Conservation (phyloP, 2,888 invertebrate species). For the Synanthedon andrenaeformis region DNA sequence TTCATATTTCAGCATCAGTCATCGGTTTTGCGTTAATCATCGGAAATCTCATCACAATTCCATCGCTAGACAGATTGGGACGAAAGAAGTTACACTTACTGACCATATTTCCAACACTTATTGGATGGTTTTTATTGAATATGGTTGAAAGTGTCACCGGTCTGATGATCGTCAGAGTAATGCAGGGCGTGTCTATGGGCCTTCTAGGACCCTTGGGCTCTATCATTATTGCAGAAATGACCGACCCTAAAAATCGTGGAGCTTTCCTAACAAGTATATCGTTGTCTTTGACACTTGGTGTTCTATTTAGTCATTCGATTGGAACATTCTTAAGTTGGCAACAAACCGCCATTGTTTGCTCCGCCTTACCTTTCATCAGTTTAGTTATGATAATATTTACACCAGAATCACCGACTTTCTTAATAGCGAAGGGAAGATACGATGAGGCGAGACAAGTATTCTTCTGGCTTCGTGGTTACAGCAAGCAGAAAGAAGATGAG, state of each 20-base stretch:
- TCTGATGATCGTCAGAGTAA: constrained; percentile 62
- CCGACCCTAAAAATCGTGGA: constrained; percentile 72
- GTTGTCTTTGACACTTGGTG: constrained; percentile 72
- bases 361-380: constrained; percentile 59
- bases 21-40: constrained; percentile 70
- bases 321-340: constrained; percentile 74
- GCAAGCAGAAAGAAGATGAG: constrained; percentile 45
- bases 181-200: constrained; percentile 69
- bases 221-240: constrained; percentile 72
- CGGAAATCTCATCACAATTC: constrained; percentile 70
- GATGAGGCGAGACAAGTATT: constrained; percentile 70
- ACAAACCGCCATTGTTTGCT: constrained; percentile 63
- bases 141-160: constrained; percentile 50
- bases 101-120: constrained; percentile 61
- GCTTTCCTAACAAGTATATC: constrained; percentile 72
- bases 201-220: constrained; percentile 66
- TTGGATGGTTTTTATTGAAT: constrained; percentile 72
- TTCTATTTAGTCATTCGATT: constrained; percentile 71
- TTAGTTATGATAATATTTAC: constrained; percentile 64
- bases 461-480: constrained; percentile 67
- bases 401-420: constrained; percentile 77
- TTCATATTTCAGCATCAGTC: constrained; percentile 67
- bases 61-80: constrained; percentile 68
- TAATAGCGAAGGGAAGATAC: constrained; percentile 68
- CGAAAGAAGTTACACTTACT: constrained; percentile 66